Base-by-base conservation (phyloP, 1,140 invertebrate genomes). In the Sminthurides bifidus region DNA sequence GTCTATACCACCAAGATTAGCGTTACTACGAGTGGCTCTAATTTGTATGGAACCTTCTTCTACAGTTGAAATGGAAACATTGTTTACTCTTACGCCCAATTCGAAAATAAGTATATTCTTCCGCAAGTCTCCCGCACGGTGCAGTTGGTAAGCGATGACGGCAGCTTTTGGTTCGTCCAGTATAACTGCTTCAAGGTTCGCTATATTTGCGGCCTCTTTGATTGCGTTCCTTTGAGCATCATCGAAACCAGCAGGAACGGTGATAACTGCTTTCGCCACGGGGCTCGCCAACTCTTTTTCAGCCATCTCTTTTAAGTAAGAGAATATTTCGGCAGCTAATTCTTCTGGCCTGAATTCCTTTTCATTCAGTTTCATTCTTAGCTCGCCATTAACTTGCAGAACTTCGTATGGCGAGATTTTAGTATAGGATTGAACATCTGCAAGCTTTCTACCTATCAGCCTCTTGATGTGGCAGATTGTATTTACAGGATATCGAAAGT, bases 101-200 rank as follows among this genome's bases (percentile, higher is more conserved):
- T 79, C 77, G 26, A 55, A 55, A 48, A 54, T 30, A 5, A 54
- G 29, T 17, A 54, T 19, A 10, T 44, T 6, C 15, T 15, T 44
- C 26, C 73, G 69, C 17, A 41, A 41, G 68, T 98, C n/a, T n/a
- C n/a, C n/a, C n/a, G n/a, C n/a, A n/a, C n/a, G n/a, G n/a, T n/a
- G n/a, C n/a, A n/a, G n/a, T n/a, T n/a, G n/a, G n/a, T n/a, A 99
- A 56, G 95, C 95, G 74, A 98, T 98, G 58, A 95, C 95, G 50
- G 95, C 95, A 6, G 95, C 95, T 35, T 93, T 98, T n/a, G 95
- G 95, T 71, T 98, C 95, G 71, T 98, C 98, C 68, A 98, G 97
- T 66, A 98, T 98, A 73, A 94, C 83, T 88, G 98, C 92, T 2
- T 98, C 93, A 64, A 98, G 77, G 62, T 92, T 93, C 64, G 94